Base-by-base conservation (phyloP, 2,797 vertebrate genomes). In the Falco novaeseelandiae region DNA sequence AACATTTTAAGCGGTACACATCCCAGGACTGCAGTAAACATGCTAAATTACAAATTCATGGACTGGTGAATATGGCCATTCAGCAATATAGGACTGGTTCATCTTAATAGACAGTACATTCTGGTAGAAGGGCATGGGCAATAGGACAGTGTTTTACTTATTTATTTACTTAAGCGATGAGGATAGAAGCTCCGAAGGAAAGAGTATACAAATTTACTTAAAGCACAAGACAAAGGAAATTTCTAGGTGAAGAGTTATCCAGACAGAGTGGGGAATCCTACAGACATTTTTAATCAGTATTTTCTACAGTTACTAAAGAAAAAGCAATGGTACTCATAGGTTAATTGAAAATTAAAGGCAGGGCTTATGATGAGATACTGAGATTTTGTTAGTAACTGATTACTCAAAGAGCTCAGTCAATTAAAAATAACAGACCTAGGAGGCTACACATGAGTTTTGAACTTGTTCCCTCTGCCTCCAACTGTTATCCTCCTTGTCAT, bases 341-440 rank as follows among this genome's bases (percentile, higher is more conserved):
- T 83, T 95, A 96, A 97, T 76, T 94, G 25, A 40, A 89, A 95
- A 93, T 90, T 89, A 93, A 95, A 94, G 40, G 32, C 36, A 72
- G 66, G 42, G 6, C 40, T 88, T 72, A 66, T 62, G 70, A 83
- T 80, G 74, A 91, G 95, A 93, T 55, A 83, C 32, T 65, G 79
- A 90, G 78, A 80, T 92, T 92, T 88, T 87, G 32, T 95, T 93
- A 90, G 59, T 21, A 87, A 76, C 63, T 65, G 51, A 65, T 94
- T 88, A 51, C 58, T 82, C 70, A 59, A 69, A 93, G 63, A 46
- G 23, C 30, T 91, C 48, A 71, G 12, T 52, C 55, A 89, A n/a
- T 70, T 92, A 90, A 87, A 95, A 92, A 63, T 54, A 93, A 62
- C 40, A 93, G 14, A 25, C 80, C 55, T 57, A 62, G 71, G 52